Conservation (phyloP, 2,113 vertebrate genomes). For the Grantiella picta region DNA sequence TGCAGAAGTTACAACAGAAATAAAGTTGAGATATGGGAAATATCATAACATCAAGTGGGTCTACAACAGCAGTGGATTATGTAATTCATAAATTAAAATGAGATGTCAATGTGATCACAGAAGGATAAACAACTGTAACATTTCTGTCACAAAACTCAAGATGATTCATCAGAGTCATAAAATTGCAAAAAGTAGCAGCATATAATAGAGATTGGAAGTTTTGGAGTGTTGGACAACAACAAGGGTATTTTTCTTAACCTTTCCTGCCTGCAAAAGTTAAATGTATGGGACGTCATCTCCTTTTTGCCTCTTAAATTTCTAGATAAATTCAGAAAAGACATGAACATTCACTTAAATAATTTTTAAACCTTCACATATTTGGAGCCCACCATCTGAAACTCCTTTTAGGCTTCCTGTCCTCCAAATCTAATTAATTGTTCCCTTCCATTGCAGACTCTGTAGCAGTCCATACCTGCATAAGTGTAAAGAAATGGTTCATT, state of each 20-base stretch:
- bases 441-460: not conserved
- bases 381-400: not conserved
- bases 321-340: not conserved
- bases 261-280: not conserved
- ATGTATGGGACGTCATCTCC: not conserved
- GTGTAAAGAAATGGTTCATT: constrained; percentile 82
- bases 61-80: not conserved
- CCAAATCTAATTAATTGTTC: not conserved
- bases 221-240: not conserved
- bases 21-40: not conserved
- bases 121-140: not conserved
- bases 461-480: constrained; percentile 82
- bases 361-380: not conserved
- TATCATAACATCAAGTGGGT: not conserved
- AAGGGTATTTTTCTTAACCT: not conserved
- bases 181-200: not conserved
- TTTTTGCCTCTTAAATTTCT: not conserved
- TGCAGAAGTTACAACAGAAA: not conserved
- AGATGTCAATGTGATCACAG: not conserved
- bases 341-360: not conserved
- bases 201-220: not conserved
- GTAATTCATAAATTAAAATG: not conserved
- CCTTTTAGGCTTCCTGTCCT: not conserved
- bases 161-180: not conserved
- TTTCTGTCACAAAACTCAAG: not conserved